Conservation (phyloP, 1,140 invertebrate species). For the Pseudomyrmex cubaensis region DNA sequence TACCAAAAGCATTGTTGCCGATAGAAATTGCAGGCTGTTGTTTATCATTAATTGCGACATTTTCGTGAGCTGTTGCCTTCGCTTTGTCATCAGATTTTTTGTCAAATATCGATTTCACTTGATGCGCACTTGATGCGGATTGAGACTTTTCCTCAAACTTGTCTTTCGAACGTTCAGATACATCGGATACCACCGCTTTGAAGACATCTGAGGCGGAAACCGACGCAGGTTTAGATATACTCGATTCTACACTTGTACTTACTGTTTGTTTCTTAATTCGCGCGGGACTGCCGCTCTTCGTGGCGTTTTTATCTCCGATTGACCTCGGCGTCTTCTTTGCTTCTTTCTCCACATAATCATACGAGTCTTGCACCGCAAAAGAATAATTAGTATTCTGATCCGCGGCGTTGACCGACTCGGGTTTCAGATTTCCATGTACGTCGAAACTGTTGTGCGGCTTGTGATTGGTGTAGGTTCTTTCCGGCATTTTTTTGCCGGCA, state of each 20-base stretch:
- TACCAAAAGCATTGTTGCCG: background rate
- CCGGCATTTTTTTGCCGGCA: slow-evolving; percentile 86
- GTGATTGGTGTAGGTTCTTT: slow-evolving; percentile 85
- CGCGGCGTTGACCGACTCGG: slow-evolving; percentile 85
- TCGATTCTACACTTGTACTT: background rate
- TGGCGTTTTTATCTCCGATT: background rate
- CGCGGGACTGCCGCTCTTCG: background rate
- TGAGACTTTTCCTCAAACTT: slow-evolving; percentile 1
- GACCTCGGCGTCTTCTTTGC: background rate
- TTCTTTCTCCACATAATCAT: slow-evolving; percentile 74
- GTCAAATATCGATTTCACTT: background rate
- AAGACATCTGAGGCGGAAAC: background rate
- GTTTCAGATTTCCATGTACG: slow-evolving; percentile 86
- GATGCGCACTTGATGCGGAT: background rate
- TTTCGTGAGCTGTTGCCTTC: too few species aligned
- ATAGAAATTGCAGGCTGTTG: background rate
- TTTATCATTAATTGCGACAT: background rate
- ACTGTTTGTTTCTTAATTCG: slow-evolving; percentile 2
- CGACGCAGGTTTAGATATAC: background rate
- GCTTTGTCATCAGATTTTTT: background rate
- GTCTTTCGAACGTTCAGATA: background rate
- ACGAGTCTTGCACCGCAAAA: slow-evolving; percentile 57
- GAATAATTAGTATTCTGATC: slow-evolving; percentile 82
- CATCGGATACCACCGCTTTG: background rate
- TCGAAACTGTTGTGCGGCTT: slow-evolving; percentile 89